These are phyloP conservation scores for Gadopsis marmoratus DNA, from an alignment of 2,797 vertebrate genomes.

Conservation along the genomic window DNA sequence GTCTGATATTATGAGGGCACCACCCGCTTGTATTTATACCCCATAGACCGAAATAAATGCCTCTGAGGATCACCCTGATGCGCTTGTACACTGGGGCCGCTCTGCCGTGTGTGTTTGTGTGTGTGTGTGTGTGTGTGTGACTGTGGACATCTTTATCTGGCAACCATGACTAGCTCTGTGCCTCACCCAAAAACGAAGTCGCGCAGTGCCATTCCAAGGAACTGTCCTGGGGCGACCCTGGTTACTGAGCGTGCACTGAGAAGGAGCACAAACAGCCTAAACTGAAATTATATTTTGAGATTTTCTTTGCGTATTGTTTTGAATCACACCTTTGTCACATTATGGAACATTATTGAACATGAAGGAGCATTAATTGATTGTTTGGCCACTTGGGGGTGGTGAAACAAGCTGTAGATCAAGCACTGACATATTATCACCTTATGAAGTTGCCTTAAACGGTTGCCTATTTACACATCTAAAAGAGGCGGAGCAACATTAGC, in stretches of 20 bases:
- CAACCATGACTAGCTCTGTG: constrained; percentile 20
- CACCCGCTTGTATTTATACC: constrained; percentile 59
- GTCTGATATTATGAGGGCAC: constrained; percentile 36
- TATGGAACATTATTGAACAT: too few species aligned
- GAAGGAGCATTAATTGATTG: neutral
- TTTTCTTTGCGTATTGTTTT: neutral
- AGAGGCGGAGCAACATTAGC: neutral
- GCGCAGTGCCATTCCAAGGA: constrained; percentile 24
- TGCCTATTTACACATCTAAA: neutral
- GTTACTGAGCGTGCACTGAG: neutral
- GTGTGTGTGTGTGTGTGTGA: constrained; percentile 3
- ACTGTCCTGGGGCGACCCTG: constrained; percentile 50
- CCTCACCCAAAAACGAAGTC: constrained; percentile 59
- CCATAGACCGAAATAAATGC: constrained; percentile 56
- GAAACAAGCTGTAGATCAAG: constrained; percentile 13
- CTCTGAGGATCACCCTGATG: constrained; percentile 30
- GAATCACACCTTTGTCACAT: neutral
- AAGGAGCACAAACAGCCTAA: neutral
- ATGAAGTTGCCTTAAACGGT: constrained; percentile 12
- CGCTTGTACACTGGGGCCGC: neutral
- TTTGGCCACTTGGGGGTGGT: neutral
- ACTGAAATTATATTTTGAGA: neutral
- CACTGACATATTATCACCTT: neutral
- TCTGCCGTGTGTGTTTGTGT: neutral
- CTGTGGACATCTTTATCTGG: constrained; percentile 51